Percentiles rank a stretch among this genome's conserved stretches.
Evolutionary conservation across 2,888 invertebrate genomes (phyloP).

Genomic region (Drosophila testacea): DNA sequence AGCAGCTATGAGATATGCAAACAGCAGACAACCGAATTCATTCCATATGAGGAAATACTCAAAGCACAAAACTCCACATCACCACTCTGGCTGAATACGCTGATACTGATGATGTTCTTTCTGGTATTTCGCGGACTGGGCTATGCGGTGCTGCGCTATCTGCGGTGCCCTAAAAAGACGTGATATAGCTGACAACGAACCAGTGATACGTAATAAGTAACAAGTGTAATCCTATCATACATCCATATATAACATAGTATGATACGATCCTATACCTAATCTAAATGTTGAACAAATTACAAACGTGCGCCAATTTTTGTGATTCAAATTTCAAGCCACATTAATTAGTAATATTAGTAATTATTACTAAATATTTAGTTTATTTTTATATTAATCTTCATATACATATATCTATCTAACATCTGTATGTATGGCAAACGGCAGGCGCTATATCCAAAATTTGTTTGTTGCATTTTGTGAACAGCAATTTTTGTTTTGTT

Average conservation of each 20-base stretch:
- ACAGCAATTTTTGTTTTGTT: slow-evolving; percentile 72
- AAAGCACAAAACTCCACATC: slow-evolving; percentile 88
- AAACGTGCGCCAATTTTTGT: slow-evolving; percentile 73
- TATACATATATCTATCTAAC: slow-evolving; percentile 21
- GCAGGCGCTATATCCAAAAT: slow-evolving; percentile 58
- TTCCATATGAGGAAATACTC: slow-evolving; percentile 89
- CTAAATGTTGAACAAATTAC: slow-evolving; percentile 67
- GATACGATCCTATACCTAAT: slow-evolving; percentile 7
- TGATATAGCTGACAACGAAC: slow-evolving; percentile 77
- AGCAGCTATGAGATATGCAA: slow-evolving; percentile 89
- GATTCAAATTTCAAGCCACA: slow-evolving; percentile 76
- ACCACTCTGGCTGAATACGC: slow-evolving; percentile 91
- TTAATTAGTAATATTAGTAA: slow-evolving; percentile 50
- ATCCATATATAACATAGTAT: not conserved
- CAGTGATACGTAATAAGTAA: slow-evolving; percentile 75
- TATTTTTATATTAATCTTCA: slow-evolving; percentile 29
- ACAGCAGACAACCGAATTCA: slow-evolving; percentile 86
- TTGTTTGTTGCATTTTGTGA: slow-evolving; percentile 65
- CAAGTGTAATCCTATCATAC: slow-evolving; percentile 31
- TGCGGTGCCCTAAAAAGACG: slow-evolving; percentile 88
- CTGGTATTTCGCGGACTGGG: slow-evolving; percentile 90
- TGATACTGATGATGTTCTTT: slow-evolving; percentile 89
- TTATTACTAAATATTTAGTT: slow-evolving; percentile 27
- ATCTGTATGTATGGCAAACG: slow-evolving; percentile 39
- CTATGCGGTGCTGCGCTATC: slow-evolving; percentile 90